A percentile compares a stretch with the other conserved stretches of the same genome.
phyloP scores from a whole-genome alignment of 2,797 vertebrate species.

The Enteromius anoplus region DNA sequence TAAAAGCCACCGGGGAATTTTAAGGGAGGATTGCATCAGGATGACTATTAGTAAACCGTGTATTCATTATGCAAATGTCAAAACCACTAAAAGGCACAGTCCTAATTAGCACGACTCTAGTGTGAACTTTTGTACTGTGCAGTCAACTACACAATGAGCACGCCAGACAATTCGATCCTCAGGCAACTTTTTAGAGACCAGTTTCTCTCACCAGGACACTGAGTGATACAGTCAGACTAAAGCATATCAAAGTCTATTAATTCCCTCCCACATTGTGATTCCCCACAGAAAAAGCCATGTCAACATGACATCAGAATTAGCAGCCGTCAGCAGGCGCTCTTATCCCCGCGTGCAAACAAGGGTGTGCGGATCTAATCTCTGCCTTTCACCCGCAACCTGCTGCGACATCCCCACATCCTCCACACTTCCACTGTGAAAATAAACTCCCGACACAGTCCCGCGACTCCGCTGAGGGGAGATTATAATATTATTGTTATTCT shows the following conservation, averaged over 20 bases:
- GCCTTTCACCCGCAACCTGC: slow-evolving; percentile 60
- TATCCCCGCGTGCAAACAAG: slow-evolving; percentile 70
- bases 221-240: slow-evolving; percentile 48
- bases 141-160: background rate
- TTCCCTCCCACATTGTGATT: slow-evolving; percentile 47
- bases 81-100: slow-evolving; percentile 12
- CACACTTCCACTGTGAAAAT: slow-evolving; percentile 64
- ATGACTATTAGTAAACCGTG: background rate
- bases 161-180: slow-evolving; percentile 5
- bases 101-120: background rate
- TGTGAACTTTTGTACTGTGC: slow-evolving; percentile 3
- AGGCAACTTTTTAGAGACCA: slow-evolving; percentile 2
- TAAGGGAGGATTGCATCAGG: background rate
- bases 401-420: slow-evolving; percentile 36
- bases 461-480: slow-evolving; percentile 58
- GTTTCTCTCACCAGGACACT: slow-evolving; percentile 18
- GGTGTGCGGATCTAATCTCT: slow-evolving; percentile 68
- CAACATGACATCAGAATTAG: slow-evolving; percentile 66
- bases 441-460: slow-evolving; percentile 62
- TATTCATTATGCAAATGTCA: slow-evolving; percentile 18
- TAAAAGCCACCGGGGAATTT: background rate
- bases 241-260: slow-evolving; percentile 62
- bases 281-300: slow-evolving; percentile 56
- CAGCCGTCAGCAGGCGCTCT: slow-evolving; percentile 55
- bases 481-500: slow-evolving; percentile 69